Evolutionary conservation across 2,797 vertebrate genomes (phyloP).

Genomic region (Acropternis orthonyx): DNA sequence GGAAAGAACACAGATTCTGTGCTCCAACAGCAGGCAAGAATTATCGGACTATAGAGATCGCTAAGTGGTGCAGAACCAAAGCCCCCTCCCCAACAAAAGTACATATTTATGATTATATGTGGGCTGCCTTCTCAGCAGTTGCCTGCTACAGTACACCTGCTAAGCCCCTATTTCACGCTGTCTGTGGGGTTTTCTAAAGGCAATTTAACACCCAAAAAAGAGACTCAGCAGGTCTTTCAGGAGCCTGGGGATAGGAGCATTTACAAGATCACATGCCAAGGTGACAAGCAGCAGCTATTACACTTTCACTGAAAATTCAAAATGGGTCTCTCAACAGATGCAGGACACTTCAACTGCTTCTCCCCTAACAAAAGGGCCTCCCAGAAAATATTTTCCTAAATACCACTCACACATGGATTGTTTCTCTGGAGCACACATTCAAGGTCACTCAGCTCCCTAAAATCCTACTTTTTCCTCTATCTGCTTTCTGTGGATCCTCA

Average conservation of each 20-base stretch:
- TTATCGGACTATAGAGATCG: neutral
- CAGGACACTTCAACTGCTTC: neutral
- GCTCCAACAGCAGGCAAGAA: neutral
- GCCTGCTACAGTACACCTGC: neutral
- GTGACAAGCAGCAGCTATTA: neutral
- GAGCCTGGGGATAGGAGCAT: neutral
- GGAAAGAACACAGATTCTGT: neutral
- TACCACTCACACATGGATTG: neutral
- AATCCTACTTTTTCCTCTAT: neutral
- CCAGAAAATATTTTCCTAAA: neutral
- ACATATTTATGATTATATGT: neutral
- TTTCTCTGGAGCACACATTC: neutral
- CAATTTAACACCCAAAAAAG: neutral
- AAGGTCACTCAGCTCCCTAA: slow-evolving; percentile 19
- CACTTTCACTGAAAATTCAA: neutral
- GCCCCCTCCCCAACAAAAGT: neutral
- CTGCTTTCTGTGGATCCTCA: neutral
- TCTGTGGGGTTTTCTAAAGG: neutral
- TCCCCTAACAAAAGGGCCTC: neutral
- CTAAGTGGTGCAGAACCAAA: neutral
- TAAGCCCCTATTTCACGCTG: neutral
- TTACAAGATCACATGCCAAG: neutral
- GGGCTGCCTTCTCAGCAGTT: neutral
- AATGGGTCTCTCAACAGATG: neutral
- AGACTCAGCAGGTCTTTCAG: neutral